These are phyloP conservation scores for Apamea sordens DNA, from an alignment of 2,888 invertebrate species.

Conservation along the genomic window DNA sequence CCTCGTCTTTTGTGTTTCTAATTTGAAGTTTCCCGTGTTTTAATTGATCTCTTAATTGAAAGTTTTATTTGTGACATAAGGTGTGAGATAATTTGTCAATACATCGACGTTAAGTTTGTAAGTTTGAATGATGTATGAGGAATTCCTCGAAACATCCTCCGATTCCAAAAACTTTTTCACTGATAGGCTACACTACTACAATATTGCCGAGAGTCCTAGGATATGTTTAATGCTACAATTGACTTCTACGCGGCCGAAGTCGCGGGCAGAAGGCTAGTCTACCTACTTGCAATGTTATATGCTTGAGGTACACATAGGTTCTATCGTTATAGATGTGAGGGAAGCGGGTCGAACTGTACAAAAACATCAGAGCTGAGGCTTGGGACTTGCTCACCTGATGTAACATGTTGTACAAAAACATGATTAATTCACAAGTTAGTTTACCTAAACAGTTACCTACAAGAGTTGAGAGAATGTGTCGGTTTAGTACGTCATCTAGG, in stretches of 20 bases:
- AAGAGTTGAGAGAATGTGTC: not conserved
- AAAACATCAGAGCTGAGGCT: constrained; percentile 34
- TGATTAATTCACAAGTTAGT: constrained; percentile 39
- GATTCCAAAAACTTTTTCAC: not conserved
- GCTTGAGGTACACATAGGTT: not conserved
- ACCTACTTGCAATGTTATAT: not conserved
- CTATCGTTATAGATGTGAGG: constrained; percentile 8
- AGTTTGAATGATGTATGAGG: too few species aligned
- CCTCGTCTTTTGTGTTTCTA: not conserved
- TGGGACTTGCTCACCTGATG: constrained; percentile 21
- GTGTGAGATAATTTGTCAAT: not conserved
- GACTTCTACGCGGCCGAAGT: too few species aligned
- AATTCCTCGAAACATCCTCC: not conserved
- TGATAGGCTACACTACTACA: too few species aligned
- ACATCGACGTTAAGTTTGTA: too few species aligned
- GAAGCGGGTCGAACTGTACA: constrained; percentile 47
- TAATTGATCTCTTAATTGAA: not conserved
- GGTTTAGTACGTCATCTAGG: not conserved
- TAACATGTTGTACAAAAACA: constrained; percentile 40
- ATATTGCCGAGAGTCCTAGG: not conserved
- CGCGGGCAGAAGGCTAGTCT: not conserved
- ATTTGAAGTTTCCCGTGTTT: not conserved
- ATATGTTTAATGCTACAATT: not conserved
- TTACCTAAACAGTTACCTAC: not conserved
- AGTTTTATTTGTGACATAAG: not conserved